Evolutionary conservation across 2,888 invertebrate species (phyloP), one percentile per base, ranked within the genome.

Genomic region (Caenorhabditis zanzibari): DNA sequence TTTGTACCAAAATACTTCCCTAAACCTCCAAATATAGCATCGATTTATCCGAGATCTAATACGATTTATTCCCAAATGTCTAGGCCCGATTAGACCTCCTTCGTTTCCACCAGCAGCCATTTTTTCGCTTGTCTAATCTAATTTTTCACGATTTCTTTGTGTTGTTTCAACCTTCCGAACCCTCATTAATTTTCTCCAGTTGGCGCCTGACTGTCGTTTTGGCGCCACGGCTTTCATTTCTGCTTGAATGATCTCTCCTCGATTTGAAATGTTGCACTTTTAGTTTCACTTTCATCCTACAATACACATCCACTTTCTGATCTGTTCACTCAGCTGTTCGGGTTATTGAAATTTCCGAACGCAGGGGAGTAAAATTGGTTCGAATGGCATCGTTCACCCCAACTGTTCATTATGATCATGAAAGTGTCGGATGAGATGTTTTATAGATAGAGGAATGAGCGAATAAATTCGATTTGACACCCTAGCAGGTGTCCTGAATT

Each of bases 181-280:
- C 49, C 41, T 68, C 68, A 68, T 68, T 68, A 52, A 68, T 68
- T 68, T 54, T 26, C 47, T 19, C 19, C 24, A 12, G 19, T 22
- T 32, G 52, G 49, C 66, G 66, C 49, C 66, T 52, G 66, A 52
- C 52, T 52, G 49, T 68, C 66, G 49, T 68, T 68, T 68, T 54
- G 68, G 68, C 68, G 71, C 71, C 71, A 58, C 10, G 32, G 71
- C 71, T 72, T 72, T 58, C 58, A 56, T 22, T 66, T 68, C 68
- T 68, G 54, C 68, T 68, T 71, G 58, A 71, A 58, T 58, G 58
- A 58, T 71, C 71, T 44, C 54, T 71, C 58, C 47, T 26, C 41
- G 35, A 71, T 71, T 71, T 71, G 47, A 63, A 61, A 73, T 73
- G 73, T 73, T 61, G 63, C 73, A 73, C 73, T 73, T 73, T 73